These are phyloP conservation scores for Halotydeus destructor DNA, from an alignment of 1,140 invertebrate genomes.

Conservation along the genomic window DNA sequence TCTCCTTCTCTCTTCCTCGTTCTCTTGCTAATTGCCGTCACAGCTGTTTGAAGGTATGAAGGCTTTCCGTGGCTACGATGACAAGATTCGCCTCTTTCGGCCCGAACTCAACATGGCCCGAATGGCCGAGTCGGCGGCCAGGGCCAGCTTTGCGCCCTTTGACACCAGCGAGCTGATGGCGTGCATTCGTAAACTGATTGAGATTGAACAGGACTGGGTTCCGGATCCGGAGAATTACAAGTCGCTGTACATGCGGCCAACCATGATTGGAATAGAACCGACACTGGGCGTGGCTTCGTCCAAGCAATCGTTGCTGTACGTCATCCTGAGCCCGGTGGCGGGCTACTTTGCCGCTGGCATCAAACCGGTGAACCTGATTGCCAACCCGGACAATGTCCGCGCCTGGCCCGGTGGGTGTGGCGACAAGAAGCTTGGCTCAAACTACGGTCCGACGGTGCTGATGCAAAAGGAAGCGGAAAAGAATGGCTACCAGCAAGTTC, in stretches of 20 bases:
- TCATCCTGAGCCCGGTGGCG: slow-evolving; percentile 77
- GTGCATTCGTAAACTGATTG: slow-evolving; percentile 62
- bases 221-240: slow-evolving; percentile 56
- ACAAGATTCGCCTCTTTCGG: slow-evolving; percentile 77
- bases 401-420: slow-evolving; percentile 93
- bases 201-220: slow-evolving; percentile 92
- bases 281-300: slow-evolving; percentile 68
- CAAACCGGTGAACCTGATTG: slow-evolving; percentile 53
- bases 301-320: slow-evolving; percentile 63
- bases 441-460: slow-evolving; percentile 35
- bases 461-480: slow-evolving; percentile 46
- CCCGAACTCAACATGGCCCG: slow-evolving; percentile 86
- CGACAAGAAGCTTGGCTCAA: slow-evolving; percentile 77
- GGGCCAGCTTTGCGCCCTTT: slow-evolving; percentile 73
- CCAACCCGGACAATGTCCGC: slow-evolving; percentile 55
- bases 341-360: slow-evolving; percentile 57
- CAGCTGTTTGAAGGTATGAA: slow-evolving; percentile 98
- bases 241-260: slow-evolving; percentile 87
- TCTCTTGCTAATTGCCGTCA: slow-evolving; percentile 10
- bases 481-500: slow-evolving; percentile 72
- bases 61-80: slow-evolving; percentile 80
- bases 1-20: too few relatives aligned
- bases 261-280: slow-evolving; percentile 88
- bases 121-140: slow-evolving; percentile 61
- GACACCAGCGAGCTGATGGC: slow-evolving; percentile 65